Base-by-base conservation (phyloP, 2,113 vertebrate species). In the Bubo scandiacus region DNA sequence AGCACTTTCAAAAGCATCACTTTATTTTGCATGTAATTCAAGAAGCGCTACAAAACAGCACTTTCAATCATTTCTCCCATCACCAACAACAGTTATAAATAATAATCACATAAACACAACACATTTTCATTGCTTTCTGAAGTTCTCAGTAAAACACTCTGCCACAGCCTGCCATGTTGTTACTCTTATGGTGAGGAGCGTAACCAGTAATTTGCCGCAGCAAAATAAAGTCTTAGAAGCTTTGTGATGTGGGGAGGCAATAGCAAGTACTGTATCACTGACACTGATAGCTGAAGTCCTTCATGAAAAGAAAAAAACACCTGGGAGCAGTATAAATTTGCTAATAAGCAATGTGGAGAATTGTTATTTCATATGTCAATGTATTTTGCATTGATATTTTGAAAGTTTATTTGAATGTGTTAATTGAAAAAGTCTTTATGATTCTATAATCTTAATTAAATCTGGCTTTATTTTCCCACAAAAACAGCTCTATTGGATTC, bases 401-500 rank as follows among this genome's bases (percentile, higher is more conserved):
- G 47, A 96, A 97, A 93, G 43, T 49, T 77, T 94, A 86, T 92
- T 94, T 95, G 73, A 94, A 89, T 94, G 95, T 96, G 74, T 92
- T 94, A 72, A 91, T 38, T 90, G 82, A 92, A 86, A 87, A 95
- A 86, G 51, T 85, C 89, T 88, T 91, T 89, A 89, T 94, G 62
- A 94, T 81, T 95, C 81, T 94, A 94, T 55, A 61, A 75, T 63
- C 58, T 51, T 86, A 92, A 96, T 97, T 97, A 97, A 97, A 97
- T 95, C 91, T 72, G 92, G 95, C 94, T 94, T 91, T 96, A 95
- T 97, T 97, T 96, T 97, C 95, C 94, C 91, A 96, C 71, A 95
- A 94, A 88, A 87, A 22, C 58, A 87, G 78, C 89, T 97, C 71
- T 95, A 34, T n/a, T 79, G 75, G 81, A 95, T 59, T 97, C 78